phyloP scores from a whole-genome alignment of 2,888 invertebrate species.

The Cheilosia scutellata region DNA sequence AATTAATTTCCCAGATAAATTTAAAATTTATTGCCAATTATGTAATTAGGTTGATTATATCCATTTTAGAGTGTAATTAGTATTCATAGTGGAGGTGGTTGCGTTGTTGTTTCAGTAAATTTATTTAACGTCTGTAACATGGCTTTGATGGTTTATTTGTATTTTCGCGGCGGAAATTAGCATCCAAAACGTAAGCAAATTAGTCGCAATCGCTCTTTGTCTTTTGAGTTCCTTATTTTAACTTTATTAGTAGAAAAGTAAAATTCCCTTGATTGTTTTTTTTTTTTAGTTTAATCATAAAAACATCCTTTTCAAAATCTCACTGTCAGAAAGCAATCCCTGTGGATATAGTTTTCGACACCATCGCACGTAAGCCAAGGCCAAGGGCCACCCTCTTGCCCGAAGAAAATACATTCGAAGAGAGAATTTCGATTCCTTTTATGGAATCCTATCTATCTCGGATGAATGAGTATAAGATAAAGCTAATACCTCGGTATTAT shows the following conservation, averaged over 20 bases:
- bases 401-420: conserved; percentile 4
- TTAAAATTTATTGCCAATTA: conserved; percentile 72
- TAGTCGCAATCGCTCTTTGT: conserved; percentile 38
- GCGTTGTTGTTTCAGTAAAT: conserved; percentile 29
- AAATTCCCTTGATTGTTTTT: not conserved
- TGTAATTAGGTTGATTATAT: conserved; percentile 68
- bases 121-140: conserved; percentile 38
- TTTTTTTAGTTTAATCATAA: not conserved
- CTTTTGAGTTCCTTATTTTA: conserved; percentile 1
- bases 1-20: conserved; percentile 58
- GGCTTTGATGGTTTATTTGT: conserved; percentile 13
- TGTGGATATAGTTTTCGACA: not conserved
- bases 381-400: not conserved
- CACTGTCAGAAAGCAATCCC: not conserved
- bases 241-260: too few relatives aligned
- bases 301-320: not conserved
- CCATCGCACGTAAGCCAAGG: conserved; percentile 27
- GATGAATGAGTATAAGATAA: conserved; percentile 52
- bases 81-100: conserved; percentile 32
- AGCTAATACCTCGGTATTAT: conserved; percentile 34
- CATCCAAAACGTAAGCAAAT: conserved; percentile 56
- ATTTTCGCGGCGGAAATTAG: conserved; percentile 37
- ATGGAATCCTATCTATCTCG: conserved; percentile 43
- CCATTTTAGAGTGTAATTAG: conserved; percentile 67
- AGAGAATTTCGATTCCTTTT: conserved; percentile 29